Evolutionary conservation across 2,888 invertebrate genomes (phyloP).

Genomic region (Phaonia tiefii): DNA sequence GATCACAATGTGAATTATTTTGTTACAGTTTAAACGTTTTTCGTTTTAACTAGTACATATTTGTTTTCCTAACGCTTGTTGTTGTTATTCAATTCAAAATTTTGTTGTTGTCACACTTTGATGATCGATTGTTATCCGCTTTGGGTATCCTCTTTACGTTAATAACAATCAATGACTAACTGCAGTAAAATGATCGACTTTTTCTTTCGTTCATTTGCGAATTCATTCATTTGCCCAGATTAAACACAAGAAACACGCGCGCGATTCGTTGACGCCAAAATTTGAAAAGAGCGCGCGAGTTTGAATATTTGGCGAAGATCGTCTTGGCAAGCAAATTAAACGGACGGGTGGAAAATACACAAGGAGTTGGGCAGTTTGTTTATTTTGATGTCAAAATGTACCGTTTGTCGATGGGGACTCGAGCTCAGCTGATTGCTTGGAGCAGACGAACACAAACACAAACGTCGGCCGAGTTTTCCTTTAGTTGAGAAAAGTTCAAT

Average conservation of each 20-base stretch:
- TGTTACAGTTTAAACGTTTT: constrained; percentile 14
- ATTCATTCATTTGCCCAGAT: constrained; percentile 34
- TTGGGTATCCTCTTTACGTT: constrained; percentile 33
- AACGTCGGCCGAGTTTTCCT: constrained; percentile 45
- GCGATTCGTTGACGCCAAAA: neutral
- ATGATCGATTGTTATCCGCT: constrained; percentile 39
- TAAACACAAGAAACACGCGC: constrained; percentile 14
- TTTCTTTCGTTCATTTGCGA: constrained; percentile 2
- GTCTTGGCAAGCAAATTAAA: no score
- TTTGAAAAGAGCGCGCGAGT: constrained; percentile 35
- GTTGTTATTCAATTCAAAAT: constrained; percentile 1
- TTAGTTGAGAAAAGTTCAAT: constrained; percentile 47
- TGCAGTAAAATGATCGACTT: constrained; percentile 40
- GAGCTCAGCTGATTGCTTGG: constrained; percentile 62
- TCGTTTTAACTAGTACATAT: constrained; percentile 18
- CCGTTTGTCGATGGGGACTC: constrained; percentile 69
- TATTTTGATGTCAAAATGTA: constrained; percentile 45
- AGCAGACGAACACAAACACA: constrained; percentile 49
- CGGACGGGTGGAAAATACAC: neutral
- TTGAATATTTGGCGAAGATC: neutral
- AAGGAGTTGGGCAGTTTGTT: neutral
- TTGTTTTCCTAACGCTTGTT: constrained; percentile 33
- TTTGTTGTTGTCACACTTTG: constrained; percentile 1
- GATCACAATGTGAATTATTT: constrained; percentile 5
- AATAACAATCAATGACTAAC: constrained; percentile 29